These are phyloP conservation scores for Phoeniculus purpureus DNA, from an alignment of 2,797 vertebrate genomes.

Conservation along the genomic window DNA sequence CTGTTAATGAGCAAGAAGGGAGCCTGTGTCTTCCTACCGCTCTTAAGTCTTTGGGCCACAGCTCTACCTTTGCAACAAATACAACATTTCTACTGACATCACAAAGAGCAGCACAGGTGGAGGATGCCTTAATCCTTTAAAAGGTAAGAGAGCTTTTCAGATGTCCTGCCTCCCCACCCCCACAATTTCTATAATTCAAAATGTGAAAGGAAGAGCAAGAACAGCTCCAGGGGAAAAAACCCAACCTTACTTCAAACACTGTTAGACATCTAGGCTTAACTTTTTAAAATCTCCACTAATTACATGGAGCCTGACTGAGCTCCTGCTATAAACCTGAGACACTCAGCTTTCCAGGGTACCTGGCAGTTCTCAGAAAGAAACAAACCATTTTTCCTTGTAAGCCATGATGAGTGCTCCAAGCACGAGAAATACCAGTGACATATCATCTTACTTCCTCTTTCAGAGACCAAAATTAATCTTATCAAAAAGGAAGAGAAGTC, in stretches of 20 bases:
- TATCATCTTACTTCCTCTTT: neutral
- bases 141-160: neutral
- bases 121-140: neutral
- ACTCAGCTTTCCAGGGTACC: neutral
- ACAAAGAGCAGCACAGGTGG: neutral
- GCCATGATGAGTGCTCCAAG: neutral
- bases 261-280: neutral
- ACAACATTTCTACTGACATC: neutral
- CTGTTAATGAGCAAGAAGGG: constrained; percentile 43
- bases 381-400: neutral
- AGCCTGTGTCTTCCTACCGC: neutral
- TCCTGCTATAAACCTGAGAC: neutral
- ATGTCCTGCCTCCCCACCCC: neutral
- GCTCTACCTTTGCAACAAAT: neutral
- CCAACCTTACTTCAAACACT: neutral
- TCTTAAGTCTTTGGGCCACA: neutral
- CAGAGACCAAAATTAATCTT: constrained; percentile 5
- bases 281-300: neutral
- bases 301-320: neutral
- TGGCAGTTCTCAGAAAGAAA: neutral
- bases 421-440: neutral
- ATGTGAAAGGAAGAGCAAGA: neutral
- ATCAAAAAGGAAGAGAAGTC: neutral
- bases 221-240: neutral
- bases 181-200: neutral